Evolutionary conservation across 2,113 vertebrate genomes (phyloP), one percentile per base, ranked within the genome.

Genomic region (Lepisosteus oculatus): DNA sequence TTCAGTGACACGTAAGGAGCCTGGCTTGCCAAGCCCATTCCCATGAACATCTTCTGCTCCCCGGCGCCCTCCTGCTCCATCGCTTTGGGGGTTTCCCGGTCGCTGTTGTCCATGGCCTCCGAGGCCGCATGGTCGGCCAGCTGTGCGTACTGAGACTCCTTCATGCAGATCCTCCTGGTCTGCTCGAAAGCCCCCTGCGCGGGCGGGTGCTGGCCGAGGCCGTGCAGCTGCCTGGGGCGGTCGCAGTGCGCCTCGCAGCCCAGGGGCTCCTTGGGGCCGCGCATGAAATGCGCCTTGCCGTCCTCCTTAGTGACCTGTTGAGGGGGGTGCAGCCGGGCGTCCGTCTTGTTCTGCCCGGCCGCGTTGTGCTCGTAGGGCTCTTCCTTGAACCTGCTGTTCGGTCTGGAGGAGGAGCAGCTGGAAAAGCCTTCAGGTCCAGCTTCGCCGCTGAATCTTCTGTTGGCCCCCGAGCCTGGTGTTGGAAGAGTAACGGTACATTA

Each of bases 1-100:
- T 95, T 97, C 65, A 95, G 84, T 73, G 96, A 90, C 84, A 94
- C 89, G 4, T 93, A 91, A 0, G 93, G 93, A 2, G 92, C 83
- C 72, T 94, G 94, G 3, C 88, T 80, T 0, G 87, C 69, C 2
- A 90, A 63, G 67, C 88, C 76, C 13, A 82, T 70, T 0, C 89
- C 91, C 79, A 78, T 80, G 59, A 83, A 59, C 57, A 79, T 62
- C 55, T 78, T 74, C 0, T 79, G 85, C 15, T 93, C 87, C 0
- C 86, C 80, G 6, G 81, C 84, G 0, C 85, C 74, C 66, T 74
- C 68, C 54, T 85, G 79, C 51, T 89, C 77, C 43, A 69, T 70
- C 0, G 85, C 80, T 65, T 83, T 83, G 0, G 43, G 65, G 15
- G 71, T 29, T 69, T 73, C 83, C 45, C 79, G 75, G 54, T 85